Percentiles rank a stretch among this genome's conserved stretches.
Evolutionary conservation across 2,113 vertebrate genomes (phyloP).

Genomic region (Monarcha castaneiventris): DNA sequence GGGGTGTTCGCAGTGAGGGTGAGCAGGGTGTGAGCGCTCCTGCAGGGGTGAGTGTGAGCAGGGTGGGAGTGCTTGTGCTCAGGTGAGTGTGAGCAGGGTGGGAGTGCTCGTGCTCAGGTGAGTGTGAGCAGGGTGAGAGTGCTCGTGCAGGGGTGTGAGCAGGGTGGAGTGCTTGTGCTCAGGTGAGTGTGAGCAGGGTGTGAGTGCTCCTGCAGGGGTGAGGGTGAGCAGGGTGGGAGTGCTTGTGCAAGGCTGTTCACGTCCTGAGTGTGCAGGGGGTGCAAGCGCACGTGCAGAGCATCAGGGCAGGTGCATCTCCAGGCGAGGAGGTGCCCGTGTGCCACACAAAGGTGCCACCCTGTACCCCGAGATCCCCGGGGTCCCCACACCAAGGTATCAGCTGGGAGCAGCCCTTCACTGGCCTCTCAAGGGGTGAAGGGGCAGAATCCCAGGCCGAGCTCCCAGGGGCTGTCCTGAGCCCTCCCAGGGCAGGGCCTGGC

Average conservation of each 20-base stretch:
- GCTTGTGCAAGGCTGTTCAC: rapidly evolving
- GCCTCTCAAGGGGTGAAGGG: rapidly evolving
- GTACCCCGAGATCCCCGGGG: too few species aligned
- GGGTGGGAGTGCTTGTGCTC: rapidly evolving
- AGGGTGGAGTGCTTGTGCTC: not conserved
- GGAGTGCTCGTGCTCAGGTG: rapidly evolving
- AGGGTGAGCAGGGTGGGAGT: not conserved
- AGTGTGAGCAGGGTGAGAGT: not conserved
- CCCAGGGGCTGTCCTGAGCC: not conserved
- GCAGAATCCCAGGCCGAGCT: rapidly evolving
- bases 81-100: not conserved
- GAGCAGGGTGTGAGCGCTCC: not conserved
- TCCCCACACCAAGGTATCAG: too few species aligned
- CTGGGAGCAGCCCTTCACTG: rapidly evolving
- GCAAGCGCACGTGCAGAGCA: not conserved
- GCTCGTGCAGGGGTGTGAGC: not conserved
- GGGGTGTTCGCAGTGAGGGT: not conserved
- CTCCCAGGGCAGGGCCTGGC: not conserved
- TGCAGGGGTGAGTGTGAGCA: not conserved
- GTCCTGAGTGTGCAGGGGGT: rapidly evolving
- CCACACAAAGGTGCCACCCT: not conserved
- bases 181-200: too few species aligned
- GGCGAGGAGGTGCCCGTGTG: rapidly evolving
- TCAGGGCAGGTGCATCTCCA: not conserved
- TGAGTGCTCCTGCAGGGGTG: too few species aligned